Evolutionary conservation across 2,113 vertebrate genomes (phyloP), one percentile per base, ranked within the genome.

Genomic region (Passer montanus): DNA sequence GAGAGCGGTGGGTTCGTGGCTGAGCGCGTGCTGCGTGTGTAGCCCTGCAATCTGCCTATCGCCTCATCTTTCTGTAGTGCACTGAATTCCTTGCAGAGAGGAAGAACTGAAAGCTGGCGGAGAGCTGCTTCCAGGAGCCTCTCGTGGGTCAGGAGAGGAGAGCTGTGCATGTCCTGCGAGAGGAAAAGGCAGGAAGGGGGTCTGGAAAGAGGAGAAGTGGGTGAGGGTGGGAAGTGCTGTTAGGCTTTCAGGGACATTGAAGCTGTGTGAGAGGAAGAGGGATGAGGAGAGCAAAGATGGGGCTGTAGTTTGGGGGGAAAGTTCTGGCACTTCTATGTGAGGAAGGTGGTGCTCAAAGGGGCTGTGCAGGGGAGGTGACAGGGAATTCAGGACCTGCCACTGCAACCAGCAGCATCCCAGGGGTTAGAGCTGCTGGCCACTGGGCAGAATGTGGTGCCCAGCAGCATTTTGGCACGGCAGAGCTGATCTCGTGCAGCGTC

Each of bases 21-120:
- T 49, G 67, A 82, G 77, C 3, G 6, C 0, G 5, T 70, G 92
- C 81, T 59, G 62, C 5, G 0, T 27, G 81, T 21, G 75, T 7
- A 78, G 87, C 84, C 39, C 68, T 73, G 63, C 84, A 24, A 10
- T 68, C 78, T 60, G 67, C 53, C 84, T 75, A 56, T 87, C n/a
- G 0, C 58, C 46, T 24, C 50, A 26, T 84, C 77, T 95, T 15
- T 47, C 74, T 43, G 67, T 10, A 64, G 76, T 8, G 9, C 89
- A 67, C 47, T 23, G 56, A 83, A 67, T 47, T 74, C 84, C 67
- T 70, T 0, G 1, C 14, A 69, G 84, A 69, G 58, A 73, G 82
- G 73, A 64, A 84, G 47, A 73, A n/a, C 37, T 0, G 3, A 79
- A 50, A 74, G 37, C 60, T 56, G 87, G n/a, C 41, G 52, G 41